phyloP scores from a whole-genome alignment of 1,140 invertebrate genomes.

The Drosophila ambigua region DNA sequence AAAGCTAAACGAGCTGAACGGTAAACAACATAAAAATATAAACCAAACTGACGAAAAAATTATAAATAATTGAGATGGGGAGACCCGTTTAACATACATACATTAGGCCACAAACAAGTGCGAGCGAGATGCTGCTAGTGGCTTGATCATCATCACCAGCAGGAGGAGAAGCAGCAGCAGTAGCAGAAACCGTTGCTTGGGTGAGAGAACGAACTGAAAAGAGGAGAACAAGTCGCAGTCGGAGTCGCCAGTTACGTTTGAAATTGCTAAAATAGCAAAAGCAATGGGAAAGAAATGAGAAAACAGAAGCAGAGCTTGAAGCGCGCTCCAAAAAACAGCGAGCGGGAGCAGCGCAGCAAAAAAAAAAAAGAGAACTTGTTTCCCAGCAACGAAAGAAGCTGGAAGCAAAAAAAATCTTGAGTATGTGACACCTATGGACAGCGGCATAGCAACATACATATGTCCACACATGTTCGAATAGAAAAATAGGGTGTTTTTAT shows the following conservation, averaged over 20 bases:
- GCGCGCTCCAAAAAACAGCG: conserved; percentile 20
- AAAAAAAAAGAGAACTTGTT: conserved; percentile 44
- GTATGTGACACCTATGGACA: conserved; percentile 24
- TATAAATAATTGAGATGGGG: conserved; percentile 49
- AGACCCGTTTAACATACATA: conserved; percentile 40
- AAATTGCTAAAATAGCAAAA: conserved; percentile 23
- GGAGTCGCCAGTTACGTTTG: conserved; percentile 33
- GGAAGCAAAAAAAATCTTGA: conserved; percentile 31
- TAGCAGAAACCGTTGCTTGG: conserved; percentile 30
- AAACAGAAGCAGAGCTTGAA: conserved; percentile 12
- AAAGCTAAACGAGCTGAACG: conserved; percentile 55
- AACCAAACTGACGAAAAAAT: conserved; percentile 41
- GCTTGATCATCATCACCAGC: conserved; percentile 25
- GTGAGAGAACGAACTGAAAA: conserved; percentile 12
- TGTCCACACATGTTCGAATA: not conserved
- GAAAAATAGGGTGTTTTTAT: not conserved
- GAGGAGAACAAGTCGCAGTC: conserved; percentile 15
- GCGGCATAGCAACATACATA: conserved; percentile 1
- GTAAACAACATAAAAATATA: conserved; percentile 51
- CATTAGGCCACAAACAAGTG: not conserved
- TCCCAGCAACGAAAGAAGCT: conserved; percentile 58
- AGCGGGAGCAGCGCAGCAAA: conserved; percentile 40
- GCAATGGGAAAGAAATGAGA: conserved; percentile 1
- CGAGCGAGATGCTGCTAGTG: conserved; percentile 15
- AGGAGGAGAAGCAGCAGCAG: conserved; percentile 8